Base-by-base conservation (phyloP, 2,888 invertebrate genomes). In the Drosophila diplacantha region DNA sequence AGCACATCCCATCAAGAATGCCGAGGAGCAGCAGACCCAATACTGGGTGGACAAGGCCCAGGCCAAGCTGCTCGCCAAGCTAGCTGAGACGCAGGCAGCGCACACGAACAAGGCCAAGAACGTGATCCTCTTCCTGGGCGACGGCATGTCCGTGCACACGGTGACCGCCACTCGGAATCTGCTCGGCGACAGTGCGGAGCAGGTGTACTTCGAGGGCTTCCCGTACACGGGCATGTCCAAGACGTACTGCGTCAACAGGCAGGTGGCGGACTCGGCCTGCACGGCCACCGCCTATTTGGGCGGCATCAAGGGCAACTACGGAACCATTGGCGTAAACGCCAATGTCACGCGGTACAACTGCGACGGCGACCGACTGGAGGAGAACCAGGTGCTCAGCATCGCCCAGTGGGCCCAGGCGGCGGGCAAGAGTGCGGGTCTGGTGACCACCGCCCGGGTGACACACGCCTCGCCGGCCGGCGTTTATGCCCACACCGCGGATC, bases 251-350 rank as follows among this genome's bases (percentile, higher is more conserved):
- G 91, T 94, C 0, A 91, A 94, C 77, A 89, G 90, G 7, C 93
- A 95, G 88, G 95, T 95, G 0, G 92, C 95, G 0, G 96, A 96
- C 82, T 95, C 95, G 0, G 95, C 96, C 0, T 95, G 94, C 81
- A 93, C 94, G 1, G 93, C 94, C 0, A 96, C 95, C 0, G 95
- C 95, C 0, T 95, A 94, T 82, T 87, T 95, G 38, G 89, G 92
- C 2, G 96, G 96, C 0, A 93, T 94, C 0, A 96, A 96, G 88
- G 92, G 91, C 16, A 95, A 95, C 85, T 91, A 86, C 69, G 93
- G 92, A 2, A 94, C 94, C 0, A 90, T 95, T 26, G 95, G 95
- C 0, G 91, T 95, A 0, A 92, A 92, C 38, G 93, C 91, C 0
- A 90, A 91, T 0, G 94, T 93, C 0, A 84, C 85, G 22, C 89